Conservation (phyloP, 2,113 vertebrate species). For the Dendropsophus ebraccatus region DNA sequence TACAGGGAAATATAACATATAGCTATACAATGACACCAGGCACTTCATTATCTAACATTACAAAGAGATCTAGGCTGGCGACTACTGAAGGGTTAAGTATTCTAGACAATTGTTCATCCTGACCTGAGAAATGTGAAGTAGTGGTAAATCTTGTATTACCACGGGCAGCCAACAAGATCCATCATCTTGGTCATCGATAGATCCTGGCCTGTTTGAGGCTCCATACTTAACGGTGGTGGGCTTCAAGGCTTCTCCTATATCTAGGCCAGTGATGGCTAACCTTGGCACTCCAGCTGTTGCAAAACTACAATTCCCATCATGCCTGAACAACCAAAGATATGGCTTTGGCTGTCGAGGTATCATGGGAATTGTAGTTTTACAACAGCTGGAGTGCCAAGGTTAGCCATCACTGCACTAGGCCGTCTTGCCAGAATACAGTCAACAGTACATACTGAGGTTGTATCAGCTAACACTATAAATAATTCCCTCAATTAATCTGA, state of each 20-base stretch:
- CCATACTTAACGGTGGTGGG: neutral
- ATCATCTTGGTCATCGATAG: neutral
- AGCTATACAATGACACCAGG: neutral
- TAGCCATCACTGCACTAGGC: neutral
- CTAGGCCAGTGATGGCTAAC: too few species aligned
- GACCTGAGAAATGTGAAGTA: neutral
- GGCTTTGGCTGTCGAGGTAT: too few species aligned
- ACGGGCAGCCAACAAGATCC: neutral
- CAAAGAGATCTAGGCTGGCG: neutral
- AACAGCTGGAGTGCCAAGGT: too few species aligned
- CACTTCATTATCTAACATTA: neutral
- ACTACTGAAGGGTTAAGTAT: neutral
- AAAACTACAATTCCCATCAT: too few species aligned
- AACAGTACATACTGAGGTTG: neutral
- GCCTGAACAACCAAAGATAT: too few species aligned
- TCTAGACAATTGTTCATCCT: neutral
- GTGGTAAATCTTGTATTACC: neutral
- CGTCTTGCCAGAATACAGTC: neutral
- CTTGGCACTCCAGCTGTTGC: too few species aligned
- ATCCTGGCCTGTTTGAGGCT: neutral
- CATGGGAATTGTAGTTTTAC: too few species aligned
- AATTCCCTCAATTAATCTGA: neutral
- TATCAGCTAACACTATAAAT: neutral
- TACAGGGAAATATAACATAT: too few species aligned
- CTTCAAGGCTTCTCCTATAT: too few species aligned